Conservation (phyloP, 30 jellyfish, hydroid and myxozoan genomes). For the Calvadosia cruxmelitensis region DNA sequence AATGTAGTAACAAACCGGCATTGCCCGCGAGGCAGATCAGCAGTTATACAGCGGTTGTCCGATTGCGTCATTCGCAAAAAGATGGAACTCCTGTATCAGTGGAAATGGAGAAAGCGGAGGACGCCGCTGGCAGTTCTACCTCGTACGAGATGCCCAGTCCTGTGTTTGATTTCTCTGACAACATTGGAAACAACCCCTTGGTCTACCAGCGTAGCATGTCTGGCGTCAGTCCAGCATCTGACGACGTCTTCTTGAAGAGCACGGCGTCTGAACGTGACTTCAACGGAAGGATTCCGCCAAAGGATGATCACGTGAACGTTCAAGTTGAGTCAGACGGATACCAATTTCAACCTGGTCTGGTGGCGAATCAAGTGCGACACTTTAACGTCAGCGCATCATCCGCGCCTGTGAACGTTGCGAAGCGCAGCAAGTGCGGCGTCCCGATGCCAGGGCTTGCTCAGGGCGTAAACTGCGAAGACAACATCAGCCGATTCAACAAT, state of each 20-base stretch:
- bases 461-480: slow-evolving; percentile 54
- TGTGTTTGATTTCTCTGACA: not conserved
- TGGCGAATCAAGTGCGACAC: slow-evolving; percentile 59
- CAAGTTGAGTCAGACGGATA: slow-evolving; percentile 15
- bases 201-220: not conserved
- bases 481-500: slow-evolving; percentile 41
- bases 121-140: not conserved
- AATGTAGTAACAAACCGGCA: not conserved
- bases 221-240: not conserved
- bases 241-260: not conserved
- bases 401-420: slow-evolving; percentile 40
- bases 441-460: slow-evolving; percentile 87
- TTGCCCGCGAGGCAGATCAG: not conserved
- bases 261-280: not conserved
- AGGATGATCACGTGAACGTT: not conserved
- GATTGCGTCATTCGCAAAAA: not conserved
- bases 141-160: not conserved
- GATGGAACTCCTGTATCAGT: too few species aligned
- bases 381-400: slow-evolving; percentile 38
- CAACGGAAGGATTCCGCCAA: not conserved
- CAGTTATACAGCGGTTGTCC: slow-evolving; percentile 1
- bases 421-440: slow-evolving; percentile 26
- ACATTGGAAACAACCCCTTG: not conserved
- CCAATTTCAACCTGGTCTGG: slow-evolving; percentile 68
- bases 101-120: not conserved